Conservation (phyloP, 2,113 vertebrate genomes). For the Tragulus kanchil region DNA sequence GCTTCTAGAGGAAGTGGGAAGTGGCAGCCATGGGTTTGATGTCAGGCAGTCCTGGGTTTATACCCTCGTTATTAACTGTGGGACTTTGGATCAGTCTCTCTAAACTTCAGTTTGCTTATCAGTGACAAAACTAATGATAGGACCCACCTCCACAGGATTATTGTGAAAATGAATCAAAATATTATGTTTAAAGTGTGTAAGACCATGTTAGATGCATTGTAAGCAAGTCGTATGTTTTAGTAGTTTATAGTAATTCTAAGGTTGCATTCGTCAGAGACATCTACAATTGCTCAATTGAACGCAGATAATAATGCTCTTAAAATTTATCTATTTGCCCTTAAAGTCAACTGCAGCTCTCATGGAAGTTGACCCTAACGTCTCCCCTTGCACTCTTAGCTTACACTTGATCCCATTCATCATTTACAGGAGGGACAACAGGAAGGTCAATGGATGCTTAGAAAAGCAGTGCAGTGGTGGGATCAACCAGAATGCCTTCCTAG, state of each 20-base stretch:
- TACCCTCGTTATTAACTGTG: background rate
- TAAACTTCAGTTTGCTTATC: background rate
- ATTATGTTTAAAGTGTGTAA: background rate
- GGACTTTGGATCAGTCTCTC: background rate
- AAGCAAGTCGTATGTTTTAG: background rate
- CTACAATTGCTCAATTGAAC: background rate
- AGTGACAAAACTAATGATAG: background rate
- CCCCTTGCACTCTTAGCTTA: background rate
- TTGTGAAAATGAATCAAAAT: background rate
- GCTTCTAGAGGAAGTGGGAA: background rate
- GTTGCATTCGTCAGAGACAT: background rate
- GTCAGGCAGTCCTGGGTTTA: background rate
- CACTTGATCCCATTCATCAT: background rate
- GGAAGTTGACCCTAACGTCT: background rate
- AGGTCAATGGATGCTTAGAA: constrained; percentile 63
- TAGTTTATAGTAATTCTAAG: background rate
- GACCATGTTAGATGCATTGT: background rate
- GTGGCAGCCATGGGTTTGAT: rapidly evolving
- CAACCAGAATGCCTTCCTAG: background rate
- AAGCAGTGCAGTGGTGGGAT: background rate
- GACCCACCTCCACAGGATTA: background rate
- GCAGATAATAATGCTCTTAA: background rate
- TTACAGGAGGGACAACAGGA: constrained; percentile 40
- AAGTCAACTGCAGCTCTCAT: background rate
- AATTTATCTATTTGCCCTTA: background rate